A percentile compares a stretch with the other conserved stretches of the same genome.
Conservation (phyloP, 2,113 vertebrate species). For the Xenus cinereus region DNA sequence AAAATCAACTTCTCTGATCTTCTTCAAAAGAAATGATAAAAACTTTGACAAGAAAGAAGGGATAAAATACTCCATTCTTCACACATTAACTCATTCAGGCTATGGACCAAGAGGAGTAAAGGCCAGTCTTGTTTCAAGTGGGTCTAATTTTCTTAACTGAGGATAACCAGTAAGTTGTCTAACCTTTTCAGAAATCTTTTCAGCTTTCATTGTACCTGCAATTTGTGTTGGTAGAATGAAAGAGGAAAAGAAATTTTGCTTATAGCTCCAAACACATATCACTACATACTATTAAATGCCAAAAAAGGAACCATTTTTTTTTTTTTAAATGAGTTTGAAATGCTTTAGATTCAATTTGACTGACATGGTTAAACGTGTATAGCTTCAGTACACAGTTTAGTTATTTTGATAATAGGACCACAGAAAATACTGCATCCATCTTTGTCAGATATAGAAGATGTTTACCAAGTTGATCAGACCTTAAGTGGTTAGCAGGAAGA, state of each 20-base stretch:
- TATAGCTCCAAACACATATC: background rate
- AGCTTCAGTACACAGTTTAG: background rate
- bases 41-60: background rate
- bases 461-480: slow-evolving; percentile 14
- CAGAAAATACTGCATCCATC: background rate
- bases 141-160: background rate
- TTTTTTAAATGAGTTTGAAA: background rate
- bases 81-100: background rate
- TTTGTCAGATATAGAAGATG: background rate
- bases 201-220: background rate
- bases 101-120: background rate
- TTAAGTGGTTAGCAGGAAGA: slow-evolving; percentile 21
- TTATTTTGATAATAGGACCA: slow-evolving; percentile 1
- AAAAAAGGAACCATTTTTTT: background rate
- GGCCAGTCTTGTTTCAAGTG: background rate
- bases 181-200: background rate
- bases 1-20: background rate
- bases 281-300: background rate
- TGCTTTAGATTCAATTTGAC: background rate
- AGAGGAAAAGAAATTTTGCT: background rate
- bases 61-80: background rate
- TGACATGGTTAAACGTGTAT: background rate
- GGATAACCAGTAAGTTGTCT: background rate
- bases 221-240: background rate
- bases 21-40: background rate